phyloP scores from a whole-genome alignment of 2,888 invertebrate species.

The Octonoba sinensis region DNA sequence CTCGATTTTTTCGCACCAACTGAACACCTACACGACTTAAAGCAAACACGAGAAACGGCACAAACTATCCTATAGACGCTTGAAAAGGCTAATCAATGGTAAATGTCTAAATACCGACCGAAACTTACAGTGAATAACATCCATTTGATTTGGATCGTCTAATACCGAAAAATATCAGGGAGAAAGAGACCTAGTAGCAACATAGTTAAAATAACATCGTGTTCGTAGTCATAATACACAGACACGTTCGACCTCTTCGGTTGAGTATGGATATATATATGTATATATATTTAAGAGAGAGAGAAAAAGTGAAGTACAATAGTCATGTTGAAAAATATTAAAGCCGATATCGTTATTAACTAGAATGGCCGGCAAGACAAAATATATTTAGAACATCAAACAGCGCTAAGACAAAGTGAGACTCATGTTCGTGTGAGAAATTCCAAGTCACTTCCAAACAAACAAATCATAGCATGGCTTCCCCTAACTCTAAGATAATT shows the following conservation, averaged over 20 bases:
- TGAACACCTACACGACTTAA: slow-evolving; percentile 61
- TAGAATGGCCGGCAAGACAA: slow-evolving; percentile 65
- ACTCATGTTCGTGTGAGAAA: slow-evolving; percentile 51
- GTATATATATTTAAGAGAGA: slow-evolving; percentile 47
- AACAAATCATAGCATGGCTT: slow-evolving; percentile 48
- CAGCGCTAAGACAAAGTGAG: slow-evolving; percentile 60
- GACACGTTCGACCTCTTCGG: slow-evolving; percentile 45
- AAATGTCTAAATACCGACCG: slow-evolving; percentile 61
- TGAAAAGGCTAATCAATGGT: slow-evolving; percentile 59
- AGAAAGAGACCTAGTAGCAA: slow-evolving; percentile 48
- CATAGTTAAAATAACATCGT: slow-evolving; percentile 59
- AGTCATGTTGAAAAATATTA: slow-evolving; percentile 60
- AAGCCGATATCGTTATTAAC: slow-evolving; percentile 63
- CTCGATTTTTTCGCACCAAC: slow-evolving; percentile 57
- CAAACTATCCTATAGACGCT: slow-evolving; percentile 60
- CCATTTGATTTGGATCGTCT: slow-evolving; percentile 21
- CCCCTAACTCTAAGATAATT: slow-evolving; percentile 40
- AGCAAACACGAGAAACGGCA: slow-evolving; percentile 62
- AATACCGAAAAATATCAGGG: slow-evolving; percentile 54
- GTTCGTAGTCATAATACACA: slow-evolving; percentile 52
- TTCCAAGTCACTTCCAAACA: slow-evolving; percentile 53
- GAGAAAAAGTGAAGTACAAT: slow-evolving; percentile 61
- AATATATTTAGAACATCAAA: slow-evolving; percentile 59
- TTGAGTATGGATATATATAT: slow-evolving; percentile 58
- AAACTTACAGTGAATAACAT: slow-evolving; percentile 55